These are phyloP conservation scores for Paramormyrops kingsleyae DNA, from an alignment of 2,113 vertebrate species.

Conservation along the genomic window DNA sequence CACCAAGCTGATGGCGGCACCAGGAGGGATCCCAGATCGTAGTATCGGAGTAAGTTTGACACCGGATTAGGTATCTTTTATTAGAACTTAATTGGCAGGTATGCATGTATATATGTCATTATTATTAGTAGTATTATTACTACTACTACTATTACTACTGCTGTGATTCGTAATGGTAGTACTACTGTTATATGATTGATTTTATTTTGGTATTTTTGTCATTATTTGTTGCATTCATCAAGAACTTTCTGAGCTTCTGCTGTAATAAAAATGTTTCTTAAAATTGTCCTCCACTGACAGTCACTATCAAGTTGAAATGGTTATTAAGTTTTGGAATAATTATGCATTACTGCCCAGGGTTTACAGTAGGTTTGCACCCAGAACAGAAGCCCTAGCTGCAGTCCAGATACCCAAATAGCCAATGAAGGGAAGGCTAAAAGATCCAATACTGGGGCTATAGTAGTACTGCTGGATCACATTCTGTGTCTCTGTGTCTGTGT, in stretches of 20 bases:
- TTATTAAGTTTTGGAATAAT: neutral
- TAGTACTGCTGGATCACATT: neutral
- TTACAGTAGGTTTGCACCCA: neutral
- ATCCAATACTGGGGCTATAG: neutral
- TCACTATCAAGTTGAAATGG: neutral
- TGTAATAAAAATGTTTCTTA: neutral
- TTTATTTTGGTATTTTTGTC: neutral
- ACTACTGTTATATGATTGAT: neutral
- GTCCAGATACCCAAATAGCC: neutral
- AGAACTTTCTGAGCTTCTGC: neutral
- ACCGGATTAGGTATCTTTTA: slow-evolving; percentile 13
- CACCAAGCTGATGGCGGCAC: slow-evolving; percentile 81
- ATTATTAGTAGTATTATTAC: neutral
- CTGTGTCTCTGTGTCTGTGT: neutral
- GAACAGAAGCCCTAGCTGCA: neutral
- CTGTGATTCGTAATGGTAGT: neutral
- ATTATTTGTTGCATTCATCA: neutral
- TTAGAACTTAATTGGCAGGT: neutral
- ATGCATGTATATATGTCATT: neutral
- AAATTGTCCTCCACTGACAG: neutral
- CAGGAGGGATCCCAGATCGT: slow-evolving; percentile 79
- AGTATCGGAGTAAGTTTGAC: slow-evolving; percentile 85
- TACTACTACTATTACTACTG: neutral
- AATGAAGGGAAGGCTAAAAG: neutral
- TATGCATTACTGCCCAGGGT: neutral